phyloP scores from a whole-genome alignment of 2,797 vertebrate species.

The Lemur catta region DNA sequence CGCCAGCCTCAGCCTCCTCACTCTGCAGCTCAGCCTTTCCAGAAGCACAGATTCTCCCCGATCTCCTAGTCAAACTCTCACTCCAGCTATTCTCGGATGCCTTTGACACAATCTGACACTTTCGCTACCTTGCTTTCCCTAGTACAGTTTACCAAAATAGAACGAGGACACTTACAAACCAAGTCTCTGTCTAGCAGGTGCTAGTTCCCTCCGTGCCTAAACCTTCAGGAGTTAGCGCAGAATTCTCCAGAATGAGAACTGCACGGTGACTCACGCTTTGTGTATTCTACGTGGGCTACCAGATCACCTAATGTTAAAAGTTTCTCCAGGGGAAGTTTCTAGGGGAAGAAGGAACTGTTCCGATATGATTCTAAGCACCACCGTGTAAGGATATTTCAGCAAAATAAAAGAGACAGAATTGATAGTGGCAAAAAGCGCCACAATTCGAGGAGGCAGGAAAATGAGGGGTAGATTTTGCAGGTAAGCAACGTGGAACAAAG shows the following conservation, averaged over 20 bases:
- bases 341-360: not conserved
- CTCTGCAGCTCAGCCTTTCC: not conserved
- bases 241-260: not conserved
- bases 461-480: not conserved
- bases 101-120: not conserved
- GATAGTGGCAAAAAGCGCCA: not conserved
- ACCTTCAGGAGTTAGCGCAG: not conserved
- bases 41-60: not conserved
- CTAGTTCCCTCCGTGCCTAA: not conserved
- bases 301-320: not conserved
- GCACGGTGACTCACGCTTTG: not conserved
- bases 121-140: not conserved
- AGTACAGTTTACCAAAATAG: not conserved
- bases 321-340: not conserved
- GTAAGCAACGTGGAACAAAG: not conserved
- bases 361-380: not conserved
- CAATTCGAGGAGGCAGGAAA: not conserved
- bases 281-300: not conserved
- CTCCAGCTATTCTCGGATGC: slow-evolving; percentile 20
- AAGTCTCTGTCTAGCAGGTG: not conserved
- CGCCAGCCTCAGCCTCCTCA: not conserved
- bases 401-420: not conserved
- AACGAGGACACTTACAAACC: not conserved
- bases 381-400: not conserved
- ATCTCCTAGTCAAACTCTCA: not conserved